Evolutionary conservation across 2,797 vertebrate species (phyloP), one percentile per base, ranked within the genome.

Genomic region (Pristis pectinata): DNA sequence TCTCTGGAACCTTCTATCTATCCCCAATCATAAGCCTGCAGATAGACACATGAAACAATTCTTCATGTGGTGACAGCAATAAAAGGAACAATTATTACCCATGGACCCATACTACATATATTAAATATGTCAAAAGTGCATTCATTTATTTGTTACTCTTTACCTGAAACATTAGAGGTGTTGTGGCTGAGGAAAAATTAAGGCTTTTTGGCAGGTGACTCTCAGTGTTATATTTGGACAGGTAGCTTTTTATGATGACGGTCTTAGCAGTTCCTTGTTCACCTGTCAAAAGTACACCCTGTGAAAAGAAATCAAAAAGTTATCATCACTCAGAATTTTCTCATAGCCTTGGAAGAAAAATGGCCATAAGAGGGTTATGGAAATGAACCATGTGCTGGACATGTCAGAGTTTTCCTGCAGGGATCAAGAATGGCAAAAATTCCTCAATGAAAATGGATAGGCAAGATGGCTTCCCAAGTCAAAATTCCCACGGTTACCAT

Each of bases 211-310:
- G 96, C 95, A 98, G 96, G 94, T 99, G 98, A 70, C 79, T 97
- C 96, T 99, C 99, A 30, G 98, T 97, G 96, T 99, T 97, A 80
- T 98, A 98, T 96, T 98, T 99, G 87, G 98, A 98, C 97, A 99
- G 97, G 97, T 98, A 99, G 94, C 97, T 95, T 96, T 99, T 99
- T 95, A 98, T 98, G 94, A 98, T 98, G 94, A 99, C 98, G 0
- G 99, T 99, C 96, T 99, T 99, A 80, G 99, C 99, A 94, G 98
- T 99, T 95, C 99, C 99, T 97, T 99, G 98, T 94, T 99, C 99
- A 94, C 99, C 99, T 96, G 98, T 99, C 96, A 99, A 96, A 94
- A 99, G 96, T 95, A 99, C 98, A 94, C 98, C 98, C 99, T 99
- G 94, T 94, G 96, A 96, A 19, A 94, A 74, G 22, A 93, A 34